phyloP scores from a whole-genome alignment of 2,888 invertebrate species.

The Seira sanloemensis region DNA sequence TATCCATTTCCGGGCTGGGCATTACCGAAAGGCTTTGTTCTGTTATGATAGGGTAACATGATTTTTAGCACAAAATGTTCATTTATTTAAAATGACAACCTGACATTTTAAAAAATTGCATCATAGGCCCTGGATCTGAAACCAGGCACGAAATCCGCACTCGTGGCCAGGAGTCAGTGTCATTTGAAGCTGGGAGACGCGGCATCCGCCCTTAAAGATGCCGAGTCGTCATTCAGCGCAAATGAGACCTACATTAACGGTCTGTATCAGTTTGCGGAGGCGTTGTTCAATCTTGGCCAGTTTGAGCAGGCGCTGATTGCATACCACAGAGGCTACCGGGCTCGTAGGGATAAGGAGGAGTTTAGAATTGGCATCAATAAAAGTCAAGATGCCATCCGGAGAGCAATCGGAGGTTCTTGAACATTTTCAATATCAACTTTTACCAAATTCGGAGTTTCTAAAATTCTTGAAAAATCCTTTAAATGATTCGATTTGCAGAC shows the following conservation, averaged over 20 bases:
- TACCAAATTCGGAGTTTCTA: conserved; percentile 79
- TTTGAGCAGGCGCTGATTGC: conserved; percentile 95
- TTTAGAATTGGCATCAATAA: conserved; percentile 90
- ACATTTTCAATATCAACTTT: background rate
- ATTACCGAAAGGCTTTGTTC: conserved; percentile 83
- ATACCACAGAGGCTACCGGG: conserved; percentile 90
- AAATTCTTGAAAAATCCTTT: background rate
- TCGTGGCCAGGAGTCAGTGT: conserved; percentile 93
- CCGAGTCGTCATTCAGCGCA: conserved; percentile 84
- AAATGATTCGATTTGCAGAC: conserved; percentile 39
- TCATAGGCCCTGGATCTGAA: conserved; percentile 91
- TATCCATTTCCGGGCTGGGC: conserved; percentile 85
- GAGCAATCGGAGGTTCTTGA: conserved; percentile 83
- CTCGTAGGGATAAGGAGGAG: conserved; percentile 87
- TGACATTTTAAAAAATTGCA: too few species aligned
- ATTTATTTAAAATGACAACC: background rate
- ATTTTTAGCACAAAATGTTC: conserved; percentile 42
- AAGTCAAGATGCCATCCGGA: conserved; percentile 94
- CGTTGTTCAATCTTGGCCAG: conserved; percentile 92
- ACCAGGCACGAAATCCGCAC: conserved; percentile 88
- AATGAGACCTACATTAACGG: conserved; percentile 74
- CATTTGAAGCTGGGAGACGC: conserved; percentile 90
- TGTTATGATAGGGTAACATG: conserved; percentile 83
- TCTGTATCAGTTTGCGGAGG: conserved; percentile 91
- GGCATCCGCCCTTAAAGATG: conserved; percentile 87